Percentiles rank a stretch among this genome's conserved stretches.
Evolutionary conservation across 2,888 invertebrate genomes (phyloP).

Genomic region (Sabatieria punctata): DNA sequence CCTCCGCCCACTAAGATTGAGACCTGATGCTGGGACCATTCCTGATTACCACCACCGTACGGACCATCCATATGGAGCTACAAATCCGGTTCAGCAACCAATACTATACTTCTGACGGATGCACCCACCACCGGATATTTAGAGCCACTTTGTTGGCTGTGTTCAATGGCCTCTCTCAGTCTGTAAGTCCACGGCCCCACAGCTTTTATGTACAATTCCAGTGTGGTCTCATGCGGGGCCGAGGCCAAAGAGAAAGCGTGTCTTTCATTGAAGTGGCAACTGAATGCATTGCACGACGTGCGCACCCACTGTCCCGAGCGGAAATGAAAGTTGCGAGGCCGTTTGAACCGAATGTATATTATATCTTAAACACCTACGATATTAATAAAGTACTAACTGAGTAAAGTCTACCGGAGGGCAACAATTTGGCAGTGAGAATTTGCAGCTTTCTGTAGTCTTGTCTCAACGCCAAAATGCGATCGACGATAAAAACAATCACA

Average conservation of each 20-base stretch:
- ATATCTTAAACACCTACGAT: conserved; percentile 26
- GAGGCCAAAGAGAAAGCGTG: conserved; percentile 90
- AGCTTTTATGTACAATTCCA: conserved; percentile 77
- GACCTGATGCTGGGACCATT: conserved; percentile 94
- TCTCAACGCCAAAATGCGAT: conserved; percentile 52
- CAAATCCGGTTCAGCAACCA: neutral
- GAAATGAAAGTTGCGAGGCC: conserved; percentile 84
- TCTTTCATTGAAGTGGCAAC: conserved; percentile 49
- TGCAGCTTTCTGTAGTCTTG: conserved; percentile 46
- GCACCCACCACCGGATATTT: conserved; percentile 20
- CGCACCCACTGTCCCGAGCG: conserved; percentile 46
- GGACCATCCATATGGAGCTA: conserved; percentile 68
- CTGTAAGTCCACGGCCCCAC: conserved; percentile 91
- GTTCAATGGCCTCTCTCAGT: conserved; percentile 47
- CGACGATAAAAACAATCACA: conserved; percentile 67
- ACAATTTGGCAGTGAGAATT: conserved; percentile 73
- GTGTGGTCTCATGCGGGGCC: conserved; percentile 80
- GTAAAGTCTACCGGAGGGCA: conserved; percentile 49
- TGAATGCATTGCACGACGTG: conserved; percentile 71
- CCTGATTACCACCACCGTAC: conserved; percentile 90
- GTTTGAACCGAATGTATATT: conserved; percentile 62
- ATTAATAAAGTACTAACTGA: neutral
- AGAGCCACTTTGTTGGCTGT: conserved; percentile 15
- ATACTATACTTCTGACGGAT: neutral
- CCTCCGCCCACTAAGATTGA: conserved; percentile 95